A percentile compares a stretch with the other conserved stretches of the same genome.
phyloP scores from a whole-genome alignment of 92 coral and sea anemone genomes.

The Parazoanthus darwini region DNA sequence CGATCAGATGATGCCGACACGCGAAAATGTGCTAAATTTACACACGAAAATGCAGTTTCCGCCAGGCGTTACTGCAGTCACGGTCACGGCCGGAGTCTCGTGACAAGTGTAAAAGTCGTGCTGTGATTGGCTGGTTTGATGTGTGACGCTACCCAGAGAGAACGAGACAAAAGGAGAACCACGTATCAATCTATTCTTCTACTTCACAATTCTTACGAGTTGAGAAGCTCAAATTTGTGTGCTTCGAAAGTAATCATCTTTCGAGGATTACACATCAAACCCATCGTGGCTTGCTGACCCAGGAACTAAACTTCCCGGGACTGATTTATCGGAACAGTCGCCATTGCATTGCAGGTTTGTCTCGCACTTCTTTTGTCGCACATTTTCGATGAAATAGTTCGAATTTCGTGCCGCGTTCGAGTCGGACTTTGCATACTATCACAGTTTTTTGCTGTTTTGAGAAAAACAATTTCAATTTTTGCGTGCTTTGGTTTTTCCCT shows the following conservation, averaged over 20 bases:
- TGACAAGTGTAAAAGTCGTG: slow-evolving; percentile 15
- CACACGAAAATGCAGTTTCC: slow-evolving; percentile 25
- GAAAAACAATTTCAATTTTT: slow-evolving; percentile 4
- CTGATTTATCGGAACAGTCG: slow-evolving; percentile 93
- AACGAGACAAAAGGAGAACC: slow-evolving; percentile 28
- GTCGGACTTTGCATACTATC: neutral
- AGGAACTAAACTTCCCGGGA: slow-evolving; percentile 83
- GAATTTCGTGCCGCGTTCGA: slow-evolving; percentile 15
- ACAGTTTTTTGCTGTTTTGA: neutral
- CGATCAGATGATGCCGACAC: neutral
- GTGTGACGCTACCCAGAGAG: slow-evolving; percentile 34
- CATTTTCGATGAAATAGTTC: neutral
- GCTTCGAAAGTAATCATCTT: slow-evolving; percentile 39
- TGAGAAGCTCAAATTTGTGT: slow-evolving; percentile 17
- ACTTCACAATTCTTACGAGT: slow-evolving; percentile 36
- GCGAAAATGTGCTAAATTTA: neutral
- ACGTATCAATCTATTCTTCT: slow-evolving; percentile 16
- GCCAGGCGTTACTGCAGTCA: slow-evolving; percentile 31
- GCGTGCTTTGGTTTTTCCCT: slow-evolving; percentile 33
- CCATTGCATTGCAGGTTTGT: slow-evolving; percentile 90
- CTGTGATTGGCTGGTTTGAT: slow-evolving; percentile 63
- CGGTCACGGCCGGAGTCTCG: slow-evolving; percentile 43
- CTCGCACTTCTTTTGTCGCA: neutral
- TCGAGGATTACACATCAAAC: slow-evolving; percentile 45
- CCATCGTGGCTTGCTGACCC: slow-evolving; percentile 87